Conservation (phyloP, 1,140 invertebrate species). For the Brachionus rotundiformis region DNA sequence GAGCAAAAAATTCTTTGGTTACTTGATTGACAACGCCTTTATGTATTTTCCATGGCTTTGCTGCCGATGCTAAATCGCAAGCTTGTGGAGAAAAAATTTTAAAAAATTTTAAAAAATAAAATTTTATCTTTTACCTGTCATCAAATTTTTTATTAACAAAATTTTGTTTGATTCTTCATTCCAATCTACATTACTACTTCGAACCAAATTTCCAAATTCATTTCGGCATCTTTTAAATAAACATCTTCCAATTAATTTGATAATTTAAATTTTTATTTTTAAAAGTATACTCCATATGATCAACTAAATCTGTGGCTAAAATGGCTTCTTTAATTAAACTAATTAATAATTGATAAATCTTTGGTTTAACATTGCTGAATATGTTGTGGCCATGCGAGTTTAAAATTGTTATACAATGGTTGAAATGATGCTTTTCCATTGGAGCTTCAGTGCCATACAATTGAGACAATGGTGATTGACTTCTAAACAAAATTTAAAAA, state of each 20-base stretch:
- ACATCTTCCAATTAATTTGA: background rate
- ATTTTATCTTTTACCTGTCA: background rate
- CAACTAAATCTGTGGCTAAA: constrained; percentile 87
- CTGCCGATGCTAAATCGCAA: constrained; percentile 92
- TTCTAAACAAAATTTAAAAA: background rate
- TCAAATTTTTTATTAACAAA: constrained; percentile 27
- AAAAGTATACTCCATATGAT: constrained; percentile 75
- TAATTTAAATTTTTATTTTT: background rate
- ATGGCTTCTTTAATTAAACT: constrained; percentile 80
- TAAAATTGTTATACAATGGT: constrained; percentile 95
- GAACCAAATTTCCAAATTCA: constrained; percentile 83
- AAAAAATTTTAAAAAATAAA: background rate
- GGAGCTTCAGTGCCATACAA: constrained; percentile 81
- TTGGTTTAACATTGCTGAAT: constrained; percentile 12
- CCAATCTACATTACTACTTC: constrained; percentile 70
- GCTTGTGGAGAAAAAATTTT: too few species aligned
- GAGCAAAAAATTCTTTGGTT: constrained; percentile 92
- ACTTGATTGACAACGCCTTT: constrained; percentile 92
- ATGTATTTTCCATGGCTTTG: constrained; percentile 90
- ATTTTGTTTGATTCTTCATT: constrained; percentile 44
- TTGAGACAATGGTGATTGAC: background rate
- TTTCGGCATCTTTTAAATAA: constrained; percentile 66
- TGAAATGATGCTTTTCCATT: constrained; percentile 96
- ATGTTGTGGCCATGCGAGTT: constrained; percentile 69
- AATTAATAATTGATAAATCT: background rate